Evolutionary conservation across 2,797 vertebrate genomes (phyloP).

Genomic region (Tolypeutes matacus): DNA sequence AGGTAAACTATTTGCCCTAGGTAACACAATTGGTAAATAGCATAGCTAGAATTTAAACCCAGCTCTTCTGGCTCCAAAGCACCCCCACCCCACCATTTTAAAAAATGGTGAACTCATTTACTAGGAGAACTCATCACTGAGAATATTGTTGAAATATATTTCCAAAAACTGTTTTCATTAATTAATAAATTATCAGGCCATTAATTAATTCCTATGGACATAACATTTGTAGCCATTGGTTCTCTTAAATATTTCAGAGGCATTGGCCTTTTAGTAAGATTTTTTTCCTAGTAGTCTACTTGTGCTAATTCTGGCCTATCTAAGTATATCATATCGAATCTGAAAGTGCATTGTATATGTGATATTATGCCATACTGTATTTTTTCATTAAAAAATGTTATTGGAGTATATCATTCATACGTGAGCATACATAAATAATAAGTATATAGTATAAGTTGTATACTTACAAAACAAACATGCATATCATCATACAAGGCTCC

Average conservation of each 20-base stretch:
- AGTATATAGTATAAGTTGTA: too few relatives aligned
- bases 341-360: neutral
- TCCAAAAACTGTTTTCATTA: constrained; percentile 44
- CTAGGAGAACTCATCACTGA: neutral
- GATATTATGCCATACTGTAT: neutral
- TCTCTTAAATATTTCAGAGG: constrained; percentile 41
- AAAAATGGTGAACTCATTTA: neutral
- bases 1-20: neutral
- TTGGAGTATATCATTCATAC: too few relatives aligned
- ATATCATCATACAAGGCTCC: too few relatives aligned
- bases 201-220: neutral
- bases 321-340: neutral
- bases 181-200: neutral
- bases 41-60: neutral
- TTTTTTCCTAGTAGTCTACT: constrained; percentile 43
- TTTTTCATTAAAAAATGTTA: too few relatives aligned
- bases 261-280: neutral
- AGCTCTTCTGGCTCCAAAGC: neutral
- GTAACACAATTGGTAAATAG: neutral
- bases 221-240: neutral
- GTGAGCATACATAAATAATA: too few relatives aligned
- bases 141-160: neutral
- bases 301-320: neutral
- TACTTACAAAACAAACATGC: too few relatives aligned
- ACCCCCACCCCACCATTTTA: neutral